Evolutionary conservation across 1,140 invertebrate genomes (phyloP), one percentile per base, ranked within the genome.

Genomic region (Aphaenogaster floridana): DNA sequence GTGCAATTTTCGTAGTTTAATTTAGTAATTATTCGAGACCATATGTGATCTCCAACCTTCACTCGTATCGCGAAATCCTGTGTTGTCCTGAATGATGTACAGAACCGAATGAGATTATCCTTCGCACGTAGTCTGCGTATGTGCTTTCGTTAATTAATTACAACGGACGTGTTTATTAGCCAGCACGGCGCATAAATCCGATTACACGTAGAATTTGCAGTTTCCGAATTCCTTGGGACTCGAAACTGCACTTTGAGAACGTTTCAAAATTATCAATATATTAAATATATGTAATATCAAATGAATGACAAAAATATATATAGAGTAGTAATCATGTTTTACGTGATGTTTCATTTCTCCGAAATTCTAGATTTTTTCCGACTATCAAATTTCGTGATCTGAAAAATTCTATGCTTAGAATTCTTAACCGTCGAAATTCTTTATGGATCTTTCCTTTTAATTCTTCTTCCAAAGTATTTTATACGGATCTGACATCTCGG

Each of bases 111-210:
- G 69, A 61, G 69, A 84, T 84, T 84, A 84, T 84, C 80, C 80
- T 50, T 63, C 9, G 45, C 57, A 84, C 28, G 69, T 50, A 76
- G 42, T 63, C 17, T 21, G 54, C 45, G 54, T 61, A 21, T 74
- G 52, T 74, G 42, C 42, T 84, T 61, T 76, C 57, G 69, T 84
- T 76, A 84, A 84, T 84, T 84, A 84, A 76, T 84, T 84, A 84
- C 69, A 36, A 61, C 69, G 54, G 42, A 76, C 80, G 69, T 84
- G 80, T 84, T 84, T 84, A 84, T 84, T 83, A 74, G 36, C 42
- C 13, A 39, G 54, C 39, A 28, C 13, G 54, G 36, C 52, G 54
- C 42, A 36, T 50, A 71, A 68, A 84, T 84, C 42, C 69, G 28
- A 76, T 84, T 71, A n/a, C 39, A n/a, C 50, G 17, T 61, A 50